These are phyloP conservation scores for Bradypodion ventrale DNA, from an alignment of 2,797 vertebrate genomes.

Conservation along the genomic window DNA sequence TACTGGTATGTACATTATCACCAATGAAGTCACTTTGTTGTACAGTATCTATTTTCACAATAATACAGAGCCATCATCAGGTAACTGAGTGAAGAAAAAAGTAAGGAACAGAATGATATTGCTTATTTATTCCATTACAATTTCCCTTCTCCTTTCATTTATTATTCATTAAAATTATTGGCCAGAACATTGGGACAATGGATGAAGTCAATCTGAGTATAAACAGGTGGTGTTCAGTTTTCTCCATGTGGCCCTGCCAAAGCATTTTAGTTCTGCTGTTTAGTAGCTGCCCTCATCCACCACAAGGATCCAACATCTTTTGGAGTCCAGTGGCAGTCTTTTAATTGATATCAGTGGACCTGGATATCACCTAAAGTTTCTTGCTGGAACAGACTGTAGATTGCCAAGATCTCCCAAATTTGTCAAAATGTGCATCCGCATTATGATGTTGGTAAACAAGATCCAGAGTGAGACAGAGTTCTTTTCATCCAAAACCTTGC, in stretches of 20 bases:
- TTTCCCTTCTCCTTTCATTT: neutral
- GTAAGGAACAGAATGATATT: neutral
- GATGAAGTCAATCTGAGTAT: conserved; percentile 1
- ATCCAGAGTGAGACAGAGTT: neutral
- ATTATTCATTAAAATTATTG: conserved; percentile 4
- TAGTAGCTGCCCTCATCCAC: neutral
- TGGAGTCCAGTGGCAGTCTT: neutral
- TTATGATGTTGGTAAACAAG: conserved; percentile 1
- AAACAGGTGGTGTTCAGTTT: neutral
- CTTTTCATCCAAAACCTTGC: neutral
- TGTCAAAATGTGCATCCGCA: neutral
- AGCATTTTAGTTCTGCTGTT: neutral
- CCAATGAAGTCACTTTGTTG: neutral
- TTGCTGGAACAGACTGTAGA: conserved; percentile 12
- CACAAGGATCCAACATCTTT: neutral
- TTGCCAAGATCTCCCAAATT: neutral
- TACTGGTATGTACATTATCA: neutral
- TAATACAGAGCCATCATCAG: neutral
- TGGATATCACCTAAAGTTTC: neutral
- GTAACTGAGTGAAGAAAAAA: neutral
- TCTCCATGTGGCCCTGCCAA: neutral
- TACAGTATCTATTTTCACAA: neutral
- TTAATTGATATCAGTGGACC: neutral
- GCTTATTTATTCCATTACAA: neutral
- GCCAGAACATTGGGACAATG: neutral